phyloP scores from a whole-genome alignment of 37 sponge, comb jelly and placozoan species.

The Mnemiopsis leidyi region DNA sequence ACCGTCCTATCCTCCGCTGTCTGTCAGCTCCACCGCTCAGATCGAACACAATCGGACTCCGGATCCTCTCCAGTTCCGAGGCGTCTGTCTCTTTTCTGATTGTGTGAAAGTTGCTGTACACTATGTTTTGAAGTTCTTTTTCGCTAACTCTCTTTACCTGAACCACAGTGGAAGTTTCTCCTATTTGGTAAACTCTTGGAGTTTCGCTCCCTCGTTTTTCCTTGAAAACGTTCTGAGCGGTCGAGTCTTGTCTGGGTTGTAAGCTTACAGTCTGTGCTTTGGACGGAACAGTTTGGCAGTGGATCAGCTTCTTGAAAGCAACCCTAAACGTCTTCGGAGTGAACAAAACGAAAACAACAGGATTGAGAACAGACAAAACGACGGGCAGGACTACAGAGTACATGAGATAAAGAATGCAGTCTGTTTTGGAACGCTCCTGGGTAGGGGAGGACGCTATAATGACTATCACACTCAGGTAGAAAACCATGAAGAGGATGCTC shows the following conservation, averaged over 20 bases:
- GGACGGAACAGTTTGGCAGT: background rate
- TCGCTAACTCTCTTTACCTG: background rate
- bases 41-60: background rate
- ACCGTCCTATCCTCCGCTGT: background rate
- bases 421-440: background rate
- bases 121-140: background rate
- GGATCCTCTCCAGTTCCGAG: background rate
- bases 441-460: background rate
- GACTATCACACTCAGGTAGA: background rate
- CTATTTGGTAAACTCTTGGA: background rate
- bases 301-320: background rate
- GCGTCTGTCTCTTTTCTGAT: background rate
- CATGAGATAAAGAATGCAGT: constrained; percentile 49
- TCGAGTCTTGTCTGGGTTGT: background rate
- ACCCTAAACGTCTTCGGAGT: background rate
- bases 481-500: constrained; percentile 33
- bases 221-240: no score
- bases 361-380: constrained; percentile 14
- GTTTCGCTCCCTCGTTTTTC: no score
- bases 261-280: background rate
- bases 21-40: background rate
- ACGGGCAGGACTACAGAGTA: background rate
- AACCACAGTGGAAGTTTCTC: background rate
- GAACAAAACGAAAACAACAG: background rate
- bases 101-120: background rate